Base-by-base conservation (phyloP, 1,140 invertebrate species). In the Branchinecta lindahli region DNA sequence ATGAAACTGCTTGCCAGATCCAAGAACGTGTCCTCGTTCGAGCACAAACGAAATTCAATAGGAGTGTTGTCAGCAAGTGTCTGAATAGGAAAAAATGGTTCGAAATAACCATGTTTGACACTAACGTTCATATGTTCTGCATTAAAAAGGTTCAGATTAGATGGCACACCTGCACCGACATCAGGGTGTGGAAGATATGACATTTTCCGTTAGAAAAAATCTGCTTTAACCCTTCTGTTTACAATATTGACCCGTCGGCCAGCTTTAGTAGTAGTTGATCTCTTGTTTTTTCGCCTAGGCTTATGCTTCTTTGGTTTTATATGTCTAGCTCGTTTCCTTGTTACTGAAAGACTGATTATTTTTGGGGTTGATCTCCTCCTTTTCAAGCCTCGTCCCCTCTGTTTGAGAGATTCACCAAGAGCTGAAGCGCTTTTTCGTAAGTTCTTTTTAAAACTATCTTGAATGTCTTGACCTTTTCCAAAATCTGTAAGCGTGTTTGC, bases 101-200 rank as follows among this genome's bases (percentile, higher is more conserved):
- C 47, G n/a, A 52, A 52, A n/a, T 52, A 52, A 52, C 47, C 47
- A 52, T n/a, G 47, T 52, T 52, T 52, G 9, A 52, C 47, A 52
- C n/a, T 52, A 9, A 52, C 47, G n/a, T 52, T 9, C 9, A 52
- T 9, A 52, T 52, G 9, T 9, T 52, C n/a, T 9, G 47, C 9
- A 52, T 9, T n/a, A 9, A 9, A 9, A 9, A 52, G n/a, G 9
- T 9, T 9, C n/a, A n/a, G n/a, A n/a, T 9, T 52, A n/a, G n/a
- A 9, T 52, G 47, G n/a, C 9, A n/a, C 9, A 52, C n/a, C 9
- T 9, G 47, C n/a, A n/a, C n/a, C n/a, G n/a, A n/a, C n/a, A n/a
- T n/a, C n/a, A n/a, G n/a, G n/a, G n/a, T n/a, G n/a, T n/a, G n/a
- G n/a, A n/a, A n/a, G n/a, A n/a, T n/a, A n/a, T n/a, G n/a, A n/a